These are phyloP conservation scores for Epicauta chinensis DNA, from an alignment of 1,140 invertebrate species.

Conservation along the genomic window DNA sequence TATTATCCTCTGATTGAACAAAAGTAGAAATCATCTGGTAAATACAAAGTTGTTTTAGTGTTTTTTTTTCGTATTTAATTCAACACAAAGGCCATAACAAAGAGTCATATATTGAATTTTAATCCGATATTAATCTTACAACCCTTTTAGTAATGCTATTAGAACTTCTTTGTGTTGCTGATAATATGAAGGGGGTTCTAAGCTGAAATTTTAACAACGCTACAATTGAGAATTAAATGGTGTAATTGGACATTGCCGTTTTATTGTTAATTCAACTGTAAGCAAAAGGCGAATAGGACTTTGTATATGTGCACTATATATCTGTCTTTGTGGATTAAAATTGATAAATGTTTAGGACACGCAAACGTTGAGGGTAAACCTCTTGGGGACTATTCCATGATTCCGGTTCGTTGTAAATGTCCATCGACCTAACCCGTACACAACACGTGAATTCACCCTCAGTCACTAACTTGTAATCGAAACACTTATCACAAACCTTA, in stretches of 20 bases:
- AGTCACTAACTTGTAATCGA: no score
- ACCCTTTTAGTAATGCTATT: constrained; percentile 15
- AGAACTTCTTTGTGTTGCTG: constrained; percentile 9
- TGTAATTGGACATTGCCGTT: constrained; percentile 20
- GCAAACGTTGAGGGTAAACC: constrained; percentile 15
- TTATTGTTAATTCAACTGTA: constrained; percentile 14
- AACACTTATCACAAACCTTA: no score
- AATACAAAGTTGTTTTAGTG: no score
- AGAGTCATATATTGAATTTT: constrained; percentile 20
- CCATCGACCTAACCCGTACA: constrained; percentile 11
- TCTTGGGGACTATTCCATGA: constrained; percentile 9
- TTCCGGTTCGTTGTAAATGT: constrained; percentile 22
- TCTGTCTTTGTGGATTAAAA: constrained; percentile 14
- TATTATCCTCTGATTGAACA: no score
- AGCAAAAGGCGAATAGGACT: constrained; percentile 10
- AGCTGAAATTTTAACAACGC: constrained; percentile 25
- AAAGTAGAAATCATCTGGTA: no score
- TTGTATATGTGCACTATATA: not conserved
- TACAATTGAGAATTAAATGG: constrained; percentile 25
- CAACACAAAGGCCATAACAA: no score
- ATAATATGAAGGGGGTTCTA: constrained; percentile 18
- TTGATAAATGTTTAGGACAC: constrained; percentile 19
- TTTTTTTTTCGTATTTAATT: no score
- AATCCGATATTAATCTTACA: constrained; percentile 13
- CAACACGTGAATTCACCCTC: no score